Evolutionary conservation across 23 tunicate genomes (phyloP).

Genomic region (Halocynthia aurantium): DNA sequence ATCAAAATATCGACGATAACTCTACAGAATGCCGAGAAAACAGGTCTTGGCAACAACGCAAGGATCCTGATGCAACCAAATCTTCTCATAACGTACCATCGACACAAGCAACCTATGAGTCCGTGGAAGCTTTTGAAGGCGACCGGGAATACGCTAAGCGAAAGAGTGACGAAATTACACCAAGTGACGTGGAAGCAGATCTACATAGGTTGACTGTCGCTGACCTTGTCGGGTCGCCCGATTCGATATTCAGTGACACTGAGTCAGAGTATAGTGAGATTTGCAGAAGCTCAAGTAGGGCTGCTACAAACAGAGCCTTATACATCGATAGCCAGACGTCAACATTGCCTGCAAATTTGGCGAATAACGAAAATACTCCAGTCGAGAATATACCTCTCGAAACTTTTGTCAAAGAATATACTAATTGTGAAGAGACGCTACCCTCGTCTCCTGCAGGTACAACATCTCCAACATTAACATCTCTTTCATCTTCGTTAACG

Average conservation of each 20-base stretch:
- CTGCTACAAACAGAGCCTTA: not conserved
- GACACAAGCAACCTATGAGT: no score
- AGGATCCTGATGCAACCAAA: no score
- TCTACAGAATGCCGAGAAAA: no score
- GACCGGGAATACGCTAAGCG: not conserved
- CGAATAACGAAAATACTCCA: not conserved
- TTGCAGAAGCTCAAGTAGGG: not conserved
- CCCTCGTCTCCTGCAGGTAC: not conserved
- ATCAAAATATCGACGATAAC: not conserved
- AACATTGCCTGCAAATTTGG: not conserved
- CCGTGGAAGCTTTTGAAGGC: not conserved
- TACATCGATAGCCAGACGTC: not conserved
- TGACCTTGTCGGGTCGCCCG: constrained; percentile 60
- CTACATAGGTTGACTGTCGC: constrained; percentile 32
- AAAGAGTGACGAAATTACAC: not conserved
- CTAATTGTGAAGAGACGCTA: not conserved
- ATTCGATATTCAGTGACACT: constrained; percentile 11
- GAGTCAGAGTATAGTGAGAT: constrained; percentile 6
- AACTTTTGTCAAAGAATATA: not conserved
- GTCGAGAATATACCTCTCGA: not conserved
- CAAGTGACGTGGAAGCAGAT: constrained; percentile 14
- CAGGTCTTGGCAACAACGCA: no score
- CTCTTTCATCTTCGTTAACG: constrained; percentile 8
- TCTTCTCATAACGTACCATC: no score
- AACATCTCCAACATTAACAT: not conserved